A percentile compares a stretch with the other conserved stretches of the same genome.
Evolutionary conservation across 1,140 invertebrate species (phyloP).

Genomic region (Drosophila sturtevanti): DNA sequence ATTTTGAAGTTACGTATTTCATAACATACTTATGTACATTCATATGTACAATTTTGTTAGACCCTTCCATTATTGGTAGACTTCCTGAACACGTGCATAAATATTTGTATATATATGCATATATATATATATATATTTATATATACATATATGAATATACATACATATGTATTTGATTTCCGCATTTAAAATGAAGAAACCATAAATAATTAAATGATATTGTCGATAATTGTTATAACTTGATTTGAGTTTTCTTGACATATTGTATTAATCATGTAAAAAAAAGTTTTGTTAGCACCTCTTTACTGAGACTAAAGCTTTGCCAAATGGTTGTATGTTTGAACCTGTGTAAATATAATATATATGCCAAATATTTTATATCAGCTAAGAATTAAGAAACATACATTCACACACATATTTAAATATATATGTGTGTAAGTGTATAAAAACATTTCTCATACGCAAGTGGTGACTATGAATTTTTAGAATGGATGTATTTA

Average conservation of each 20-base stretch:
- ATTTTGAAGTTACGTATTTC: too few relatives aligned
- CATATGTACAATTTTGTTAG: too few relatives aligned
- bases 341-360: slow-evolving; percentile 1
- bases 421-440: slow-evolving; percentile 9
- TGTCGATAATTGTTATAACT: background rate
- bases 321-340: slow-evolving; percentile 11
- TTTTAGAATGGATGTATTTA: slow-evolving; percentile 11
- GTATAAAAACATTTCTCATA: slow-evolving; percentile 8
- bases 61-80: too few relatives aligned
- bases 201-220: background rate
- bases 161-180: too few relatives aligned
- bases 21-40: too few relatives aligned
- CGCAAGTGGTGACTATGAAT: slow-evolving; percentile 18
- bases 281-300: slow-evolving; percentile 10
- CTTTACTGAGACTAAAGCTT: slow-evolving; percentile 19
- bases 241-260: background rate
- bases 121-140: too few relatives aligned
- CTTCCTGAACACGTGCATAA: too few relatives aligned
- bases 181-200: too few relatives aligned
- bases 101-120: too few relatives aligned
- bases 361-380: slow-evolving; percentile 17
- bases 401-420: slow-evolving; percentile 16
- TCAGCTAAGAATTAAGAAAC: slow-evolving; percentile 12
- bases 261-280: slow-evolving; percentile 7
- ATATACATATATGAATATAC: too few relatives aligned